A percentile compares a stretch with the other conserved stretches of the same genome.
Evolutionary conservation across 2,888 invertebrate genomes (phyloP).

Genomic region (Caenorhabditis panamensis): DNA sequence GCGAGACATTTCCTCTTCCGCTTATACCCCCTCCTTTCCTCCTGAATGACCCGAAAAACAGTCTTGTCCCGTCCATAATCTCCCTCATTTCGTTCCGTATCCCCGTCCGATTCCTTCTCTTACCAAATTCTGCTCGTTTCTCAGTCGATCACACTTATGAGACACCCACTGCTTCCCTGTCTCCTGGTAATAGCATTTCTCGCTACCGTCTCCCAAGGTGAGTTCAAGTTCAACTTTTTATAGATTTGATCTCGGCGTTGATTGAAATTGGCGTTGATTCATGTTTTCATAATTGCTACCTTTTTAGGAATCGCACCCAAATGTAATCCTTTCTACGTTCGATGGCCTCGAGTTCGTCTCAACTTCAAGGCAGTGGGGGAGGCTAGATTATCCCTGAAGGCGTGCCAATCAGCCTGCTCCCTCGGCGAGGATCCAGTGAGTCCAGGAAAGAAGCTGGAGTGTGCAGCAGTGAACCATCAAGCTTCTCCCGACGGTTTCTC

Average conservation of each 20-base stretch:
- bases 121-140: slow-evolving; percentile 13
- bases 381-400: slow-evolving; percentile 72
- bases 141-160: slow-evolving; percentile 22
- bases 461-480: slow-evolving; percentile 81
- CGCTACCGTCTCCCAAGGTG: slow-evolving; percentile 35
- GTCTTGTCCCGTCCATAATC: slow-evolving; percentile 37
- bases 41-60: slow-evolving; percentile 53
- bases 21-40: slow-evolving; percentile 25
- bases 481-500: slow-evolving; percentile 74
- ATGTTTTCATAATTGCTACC: neutral
- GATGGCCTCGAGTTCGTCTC: slow-evolving; percentile 80
- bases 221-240: neutral
- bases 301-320: slow-evolving; percentile 41
- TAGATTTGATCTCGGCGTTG: neutral
- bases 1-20: slow-evolving; percentile 25
- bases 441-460: slow-evolving; percentile 71
- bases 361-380: slow-evolving; percentile 76
- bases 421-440: slow-evolving; percentile 76
- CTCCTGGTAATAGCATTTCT: slow-evolving; percentile 44
- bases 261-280: neutral
- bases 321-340: slow-evolving; percentile 78
- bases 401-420: slow-evolving; percentile 77
- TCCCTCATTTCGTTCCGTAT: slow-evolving; percentile 35
- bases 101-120: neutral
- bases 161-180: slow-evolving; percentile 44